These are phyloP conservation scores for Calliphora vicina DNA, from an alignment of 1,140 invertebrate genomes.

Conservation along the genomic window DNA sequence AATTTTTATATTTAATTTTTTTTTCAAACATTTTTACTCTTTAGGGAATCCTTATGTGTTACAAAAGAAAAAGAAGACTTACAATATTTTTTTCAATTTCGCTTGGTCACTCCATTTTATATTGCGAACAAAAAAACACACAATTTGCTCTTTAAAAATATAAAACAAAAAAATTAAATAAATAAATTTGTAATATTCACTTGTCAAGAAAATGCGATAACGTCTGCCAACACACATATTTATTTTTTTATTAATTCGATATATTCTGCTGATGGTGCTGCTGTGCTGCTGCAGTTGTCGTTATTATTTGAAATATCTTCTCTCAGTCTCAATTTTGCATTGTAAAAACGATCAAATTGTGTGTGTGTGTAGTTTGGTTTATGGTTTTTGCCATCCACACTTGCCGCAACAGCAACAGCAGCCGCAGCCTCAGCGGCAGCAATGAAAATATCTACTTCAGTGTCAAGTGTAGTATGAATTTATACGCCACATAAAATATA, in stretches of 20 bases:
- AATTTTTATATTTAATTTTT: not conserved
- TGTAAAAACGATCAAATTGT: not conserved
- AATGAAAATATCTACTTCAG: constrained; percentile 23
- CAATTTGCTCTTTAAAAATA: not conserved
- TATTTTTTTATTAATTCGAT: not conserved
- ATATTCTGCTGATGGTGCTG: too few species aligned
- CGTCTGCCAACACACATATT: not conserved
- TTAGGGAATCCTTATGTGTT: not conserved
- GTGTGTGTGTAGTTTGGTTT: not conserved
- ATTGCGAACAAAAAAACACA: not conserved
- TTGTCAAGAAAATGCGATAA: not conserved
- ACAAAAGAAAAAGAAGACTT: not conserved
- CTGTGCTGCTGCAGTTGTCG: not conserved
- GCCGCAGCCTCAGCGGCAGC: not conserved
- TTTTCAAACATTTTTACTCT: not conserved
- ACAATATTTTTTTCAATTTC: not conserved
- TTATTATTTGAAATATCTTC: not conserved
- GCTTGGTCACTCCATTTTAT: not conserved
- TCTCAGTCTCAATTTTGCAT: not conserved
- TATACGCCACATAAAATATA: not conserved
- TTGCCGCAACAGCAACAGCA: not conserved
- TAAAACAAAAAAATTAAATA: too few species aligned
- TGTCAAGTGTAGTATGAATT: constrained; percentile 8
- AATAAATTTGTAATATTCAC: not conserved
- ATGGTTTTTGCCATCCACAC: not conserved